These are phyloP conservation scores for Oligia fasciuncula DNA, from an alignment of 2,888 invertebrate genomes.

Conservation along the genomic window DNA sequence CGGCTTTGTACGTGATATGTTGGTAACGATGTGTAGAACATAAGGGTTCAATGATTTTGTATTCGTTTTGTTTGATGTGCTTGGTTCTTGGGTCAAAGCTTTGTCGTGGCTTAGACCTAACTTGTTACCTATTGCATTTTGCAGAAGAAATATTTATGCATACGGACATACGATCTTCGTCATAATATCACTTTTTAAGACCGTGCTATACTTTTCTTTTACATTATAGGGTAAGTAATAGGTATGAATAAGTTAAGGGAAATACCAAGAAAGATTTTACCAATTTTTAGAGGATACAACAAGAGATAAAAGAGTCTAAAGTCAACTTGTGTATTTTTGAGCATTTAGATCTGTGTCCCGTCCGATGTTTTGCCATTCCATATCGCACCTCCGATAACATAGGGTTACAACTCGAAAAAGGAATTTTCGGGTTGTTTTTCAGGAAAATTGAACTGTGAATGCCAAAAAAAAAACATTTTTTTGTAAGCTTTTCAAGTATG, in stretches of 20 bases:
- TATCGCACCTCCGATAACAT: not conserved
- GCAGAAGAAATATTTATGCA: not conserved
- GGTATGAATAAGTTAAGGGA: not conserved
- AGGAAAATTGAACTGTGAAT: too few species aligned
- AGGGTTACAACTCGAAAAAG: too few species aligned
- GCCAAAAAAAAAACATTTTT: too few species aligned
- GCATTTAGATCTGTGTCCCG: not conserved
- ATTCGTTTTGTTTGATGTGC: conserved; percentile 23
- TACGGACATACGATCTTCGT: not conserved
- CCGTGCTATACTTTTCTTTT: not conserved
- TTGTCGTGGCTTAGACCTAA: not conserved
- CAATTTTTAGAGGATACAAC: not conserved
- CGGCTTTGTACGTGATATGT: conserved; percentile 59
- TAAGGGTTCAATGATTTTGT: conserved; percentile 41
- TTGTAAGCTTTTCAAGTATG: too few species aligned
- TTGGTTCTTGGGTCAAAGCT: conserved; percentile 6
- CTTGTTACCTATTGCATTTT: not conserved
- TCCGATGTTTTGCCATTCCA: not conserved
- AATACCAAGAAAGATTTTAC: not conserved
- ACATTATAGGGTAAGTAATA: not conserved
- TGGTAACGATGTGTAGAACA: conserved; percentile 55
- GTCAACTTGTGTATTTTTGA: not conserved
- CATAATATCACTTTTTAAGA: not conserved
- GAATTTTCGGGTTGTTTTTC: too few species aligned
- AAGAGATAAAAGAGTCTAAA: not conserved